These are phyloP conservation scores for Seriola aureovittata DNA, from an alignment of 2,113 vertebrate species.

Conservation along the genomic window DNA sequence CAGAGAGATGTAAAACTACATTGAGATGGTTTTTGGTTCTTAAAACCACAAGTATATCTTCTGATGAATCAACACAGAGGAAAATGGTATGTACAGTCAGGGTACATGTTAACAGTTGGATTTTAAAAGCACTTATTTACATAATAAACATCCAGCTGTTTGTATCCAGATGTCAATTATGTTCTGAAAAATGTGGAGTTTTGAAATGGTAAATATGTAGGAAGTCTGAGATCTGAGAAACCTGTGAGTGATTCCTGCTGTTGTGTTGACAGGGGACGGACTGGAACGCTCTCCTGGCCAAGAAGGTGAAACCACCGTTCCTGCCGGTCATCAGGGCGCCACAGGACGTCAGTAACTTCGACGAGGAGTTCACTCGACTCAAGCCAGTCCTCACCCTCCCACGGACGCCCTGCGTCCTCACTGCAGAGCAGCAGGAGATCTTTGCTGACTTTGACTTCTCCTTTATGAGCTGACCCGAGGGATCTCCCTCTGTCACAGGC, in stretches of 20 bases:
- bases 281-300: constrained; percentile 91
- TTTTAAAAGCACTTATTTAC: too few species aligned
- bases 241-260: background rate
- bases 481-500: background rate
- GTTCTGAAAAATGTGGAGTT: too few species aligned
- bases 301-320: constrained; percentile 88
- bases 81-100: too few species aligned
- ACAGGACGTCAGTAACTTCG: constrained; percentile 90
- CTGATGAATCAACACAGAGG: too few species aligned
- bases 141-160: too few species aligned
- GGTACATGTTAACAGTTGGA: too few species aligned
- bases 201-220: too few species aligned
- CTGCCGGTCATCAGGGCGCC: constrained; percentile 84
- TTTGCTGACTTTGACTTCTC: constrained; percentile 94
- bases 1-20: too few species aligned
- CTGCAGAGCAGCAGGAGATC: constrained; percentile 83
- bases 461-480: constrained; percentile 49
- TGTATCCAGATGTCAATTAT: too few species aligned
- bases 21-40: too few species aligned
- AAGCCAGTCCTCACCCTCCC: constrained; percentile 88
- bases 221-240: too few species aligned
- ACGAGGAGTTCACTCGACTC: constrained; percentile 90
- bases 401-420: constrained; percentile 72
- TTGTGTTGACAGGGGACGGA: constrained; percentile 82
- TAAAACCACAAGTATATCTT: too few species aligned